These are phyloP conservation scores for Lycodopsis pacificus DNA, from an alignment of 2,797 vertebrate genomes.

Conservation along the genomic window DNA sequence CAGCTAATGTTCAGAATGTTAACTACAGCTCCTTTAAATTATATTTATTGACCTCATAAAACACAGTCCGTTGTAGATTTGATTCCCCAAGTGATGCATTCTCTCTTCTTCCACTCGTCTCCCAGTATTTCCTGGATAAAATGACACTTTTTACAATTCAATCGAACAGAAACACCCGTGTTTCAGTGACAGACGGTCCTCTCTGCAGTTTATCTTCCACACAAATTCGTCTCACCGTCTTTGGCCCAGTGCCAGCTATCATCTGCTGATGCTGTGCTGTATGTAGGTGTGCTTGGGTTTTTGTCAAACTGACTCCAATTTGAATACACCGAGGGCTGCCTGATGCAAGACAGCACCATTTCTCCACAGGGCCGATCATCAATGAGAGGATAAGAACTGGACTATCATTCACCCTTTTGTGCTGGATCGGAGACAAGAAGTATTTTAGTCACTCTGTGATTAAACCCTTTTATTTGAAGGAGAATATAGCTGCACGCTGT, in stretches of 20 bases:
- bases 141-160: background rate
- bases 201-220: constrained; percentile 5
- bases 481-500: background rate
- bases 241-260: constrained; percentile 18
- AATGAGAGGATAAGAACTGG: constrained; percentile 38
- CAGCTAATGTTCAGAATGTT: background rate
- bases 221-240: constrained; percentile 17
- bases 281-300: constrained; percentile 26
- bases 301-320: constrained; percentile 48
- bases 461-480: background rate
- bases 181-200: background rate
- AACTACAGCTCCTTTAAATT: background rate
- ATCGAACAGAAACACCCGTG: background rate
- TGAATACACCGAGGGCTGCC: constrained; percentile 48
- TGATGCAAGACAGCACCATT: constrained; percentile 48
- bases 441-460: constrained; percentile 4
- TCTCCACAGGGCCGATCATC: constrained; percentile 44
- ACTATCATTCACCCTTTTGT: constrained; percentile 39
- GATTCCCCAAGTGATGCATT: background rate
- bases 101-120: background rate
- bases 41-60: constrained; percentile 17
- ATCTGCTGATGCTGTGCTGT: constrained; percentile 26
- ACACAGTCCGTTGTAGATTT: background rate
- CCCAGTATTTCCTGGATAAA: background rate
- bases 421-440: constrained; percentile 24